Base-by-base conservation (phyloP, 2,113 vertebrate species). In the Ariopsis seemanni region DNA sequence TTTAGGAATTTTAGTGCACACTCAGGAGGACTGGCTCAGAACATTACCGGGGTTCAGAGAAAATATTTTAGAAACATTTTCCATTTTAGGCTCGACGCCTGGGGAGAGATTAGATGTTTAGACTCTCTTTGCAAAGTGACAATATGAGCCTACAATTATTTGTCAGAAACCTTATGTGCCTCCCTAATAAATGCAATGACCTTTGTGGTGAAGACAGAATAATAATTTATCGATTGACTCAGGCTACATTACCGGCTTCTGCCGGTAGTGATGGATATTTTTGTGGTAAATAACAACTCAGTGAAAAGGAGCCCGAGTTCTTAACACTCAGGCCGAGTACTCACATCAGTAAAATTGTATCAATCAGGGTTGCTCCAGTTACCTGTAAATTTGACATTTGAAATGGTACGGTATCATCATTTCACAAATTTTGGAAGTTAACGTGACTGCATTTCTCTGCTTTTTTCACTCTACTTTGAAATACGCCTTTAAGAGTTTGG, bases 41-140 rank as follows among this genome's bases (percentile, higher is more conserved):
- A 57, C 62, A 84, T 69, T 79, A 79, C 5, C 82, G 15, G 25
- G 27, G 52, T 57, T 80, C 52, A 81, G 53, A 48, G 14, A 65
- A 72, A 83, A 72, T n/a, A 74, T 62, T 63, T 83, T 62, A 42
- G 69, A 87, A 83, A 57, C 58, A 53, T 77, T 83, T 86, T 87
- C 60, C 52, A 50, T 69, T 79, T 67, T 58, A 84, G 77, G 30
- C 50, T 55, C 48, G 55, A 55, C 7, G 82, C 50, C 62, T 57
- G 27, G 80, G 82, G 50, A 79, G 72, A 87, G 58, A 79, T 78
- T 84, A 57, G 52, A 84, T 53, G 75, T 65, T 63, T 15, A 75
- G 60, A 22, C 62, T 27, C 8, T 63, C n/a, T 69, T 84, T 84
- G 17, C 6, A 65, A 34, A 50, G 48, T 57, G 27, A 87, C 53